Evolutionary conservation across 2,113 vertebrate species (phyloP), one percentile per base, ranked within the genome.

Genomic region (Equus przewalskii): DNA sequence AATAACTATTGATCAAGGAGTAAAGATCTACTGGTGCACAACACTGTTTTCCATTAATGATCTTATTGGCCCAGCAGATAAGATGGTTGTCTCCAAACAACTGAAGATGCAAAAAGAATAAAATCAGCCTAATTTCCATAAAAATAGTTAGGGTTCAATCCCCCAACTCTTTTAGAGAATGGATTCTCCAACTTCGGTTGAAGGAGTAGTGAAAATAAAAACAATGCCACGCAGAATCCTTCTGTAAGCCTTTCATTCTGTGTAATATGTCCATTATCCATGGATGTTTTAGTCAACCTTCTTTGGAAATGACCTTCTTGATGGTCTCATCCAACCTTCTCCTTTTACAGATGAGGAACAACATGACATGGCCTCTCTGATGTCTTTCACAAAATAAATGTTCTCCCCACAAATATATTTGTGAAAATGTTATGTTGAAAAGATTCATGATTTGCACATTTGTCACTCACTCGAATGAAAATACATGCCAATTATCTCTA

Each of bases 1-100:
- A 99, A 99, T 99, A 99, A 99, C 98, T 99, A 99, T 99, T 99
- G 99, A 99, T 99, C 98, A 99, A 98, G 93, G 91, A 98, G 97
- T 92, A 97, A 98, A 98, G 98, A 98, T 98, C 98, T 98, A 97
- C 95, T 98, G 96, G 98, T 87, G 84, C 81, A 95, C 98, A 96
- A 90, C 90, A 96, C 98, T 97, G 97, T 98, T 99, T 98, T 98
- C 98, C 98, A 98, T 99, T 99, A 99, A 98, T 90, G 98, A 98
- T 98, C 98, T 98, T 98, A 97, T 85, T 98, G 98, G 98, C 72
- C 94, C 96, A 92, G 95, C 96, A 98, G 98, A 98, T 98, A 98
- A 98, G 98, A 98, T 93, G 97, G 98, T 97, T 97, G 72, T 97
- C 97, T 96, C 87, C 73, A 70, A 97, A 96, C 87, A 97, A 91